Conservation (phyloP, 2,113 vertebrate species). For the Tympanuchus pallidicinctus region DNA sequence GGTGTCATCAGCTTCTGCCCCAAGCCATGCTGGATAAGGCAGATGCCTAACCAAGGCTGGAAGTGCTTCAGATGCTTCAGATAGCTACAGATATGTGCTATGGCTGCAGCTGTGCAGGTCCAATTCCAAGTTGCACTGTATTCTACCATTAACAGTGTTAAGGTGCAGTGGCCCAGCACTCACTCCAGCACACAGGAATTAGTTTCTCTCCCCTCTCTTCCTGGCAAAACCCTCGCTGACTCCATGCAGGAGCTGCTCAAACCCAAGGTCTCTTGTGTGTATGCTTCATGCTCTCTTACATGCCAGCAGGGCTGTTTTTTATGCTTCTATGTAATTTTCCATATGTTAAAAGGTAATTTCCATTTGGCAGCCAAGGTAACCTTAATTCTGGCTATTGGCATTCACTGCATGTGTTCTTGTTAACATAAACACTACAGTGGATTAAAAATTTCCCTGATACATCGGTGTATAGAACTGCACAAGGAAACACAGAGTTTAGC, state of each 20-base stretch:
- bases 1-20: background rate
- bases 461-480: background rate
- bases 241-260: fast-evolving
- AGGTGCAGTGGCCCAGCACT: fast-evolving
- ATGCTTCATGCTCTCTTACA: background rate
- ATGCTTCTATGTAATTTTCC: background rate
- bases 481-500: background rate
- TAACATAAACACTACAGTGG: background rate
- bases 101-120: background rate
- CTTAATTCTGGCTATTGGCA: background rate
- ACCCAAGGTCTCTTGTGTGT: background rate
- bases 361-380: conserved; percentile 10
- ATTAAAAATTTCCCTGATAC: background rate
- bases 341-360: conserved; percentile 1
- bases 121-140: background rate
- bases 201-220: background rate
- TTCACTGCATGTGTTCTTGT: background rate
- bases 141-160: fast-evolving
- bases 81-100: background rate
- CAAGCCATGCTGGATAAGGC: fast-evolving
- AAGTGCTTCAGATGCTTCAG: background rate
- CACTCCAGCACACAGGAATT: background rate
- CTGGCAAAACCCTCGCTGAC: background rate
- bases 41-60: background rate
- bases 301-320: background rate